These are phyloP conservation scores for Sinosuthora webbiana DNA, from an alignment of 2,113 vertebrate genomes.

Conservation along the genomic window DNA sequence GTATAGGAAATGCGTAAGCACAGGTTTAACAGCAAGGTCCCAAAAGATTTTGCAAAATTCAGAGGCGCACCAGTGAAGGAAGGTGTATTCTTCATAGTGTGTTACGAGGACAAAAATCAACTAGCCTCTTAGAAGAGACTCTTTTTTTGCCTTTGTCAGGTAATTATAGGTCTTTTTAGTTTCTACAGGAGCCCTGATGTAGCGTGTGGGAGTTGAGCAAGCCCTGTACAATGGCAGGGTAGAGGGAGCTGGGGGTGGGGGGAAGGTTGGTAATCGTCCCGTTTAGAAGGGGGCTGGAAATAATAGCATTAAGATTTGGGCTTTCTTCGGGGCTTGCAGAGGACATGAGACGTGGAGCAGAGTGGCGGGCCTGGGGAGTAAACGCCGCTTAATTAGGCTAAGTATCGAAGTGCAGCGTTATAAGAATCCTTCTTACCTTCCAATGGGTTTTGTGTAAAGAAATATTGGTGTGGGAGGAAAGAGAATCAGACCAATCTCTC, in stretches of 20 bases:
- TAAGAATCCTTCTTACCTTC: conserved; percentile 40
- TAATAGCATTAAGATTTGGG: conserved; percentile 36
- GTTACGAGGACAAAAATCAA: conserved; percentile 72
- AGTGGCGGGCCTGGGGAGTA: not conserved
- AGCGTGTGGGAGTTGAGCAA: conserved; percentile 79
- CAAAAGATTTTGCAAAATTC: conserved; percentile 74
- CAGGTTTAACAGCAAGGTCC: conserved; percentile 72
- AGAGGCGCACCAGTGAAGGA: conserved; percentile 61
- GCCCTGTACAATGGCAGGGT: conserved; percentile 68
- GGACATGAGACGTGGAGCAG: not conserved
- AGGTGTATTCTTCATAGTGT: conserved; percentile 69
- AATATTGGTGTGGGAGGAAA: conserved; percentile 38
- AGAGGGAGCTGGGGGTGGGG: conserved; percentile 47
- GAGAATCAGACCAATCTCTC: not conserved
- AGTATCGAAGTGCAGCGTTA: conserved; percentile 43
- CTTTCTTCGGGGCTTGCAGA: conserved; percentile 18
- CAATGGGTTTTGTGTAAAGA: conserved; percentile 50
- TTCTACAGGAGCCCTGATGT: conserved; percentile 73
- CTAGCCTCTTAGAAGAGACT: conserved; percentile 71
- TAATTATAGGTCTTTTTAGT: conserved; percentile 81
- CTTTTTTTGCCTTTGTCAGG: conserved; percentile 81
- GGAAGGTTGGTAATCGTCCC: conserved; percentile 62
- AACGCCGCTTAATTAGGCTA: not conserved
- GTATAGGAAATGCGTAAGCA: conserved; percentile 75
- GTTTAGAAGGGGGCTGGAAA: conserved; percentile 61